phyloP scores from a whole-genome alignment of 2,888 invertebrate genomes.

The Gnatocerus cornutus region DNA sequence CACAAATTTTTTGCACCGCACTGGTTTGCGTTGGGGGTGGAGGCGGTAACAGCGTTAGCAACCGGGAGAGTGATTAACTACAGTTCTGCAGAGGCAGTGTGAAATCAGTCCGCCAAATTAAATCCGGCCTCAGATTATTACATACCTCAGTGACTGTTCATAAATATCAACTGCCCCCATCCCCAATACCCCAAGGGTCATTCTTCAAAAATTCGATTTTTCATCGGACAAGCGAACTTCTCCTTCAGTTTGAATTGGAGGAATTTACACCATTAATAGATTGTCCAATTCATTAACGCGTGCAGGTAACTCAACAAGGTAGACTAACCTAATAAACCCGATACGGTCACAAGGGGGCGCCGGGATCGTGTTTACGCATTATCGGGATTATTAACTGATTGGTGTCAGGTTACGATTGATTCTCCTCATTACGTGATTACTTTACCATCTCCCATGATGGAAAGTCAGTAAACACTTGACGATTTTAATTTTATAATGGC shows the following conservation, averaged over 20 bases:
- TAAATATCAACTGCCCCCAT: conserved; percentile 73
- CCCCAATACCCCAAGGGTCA: conserved; percentile 22
- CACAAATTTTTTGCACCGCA: conserved; percentile 41
- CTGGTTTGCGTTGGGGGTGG: conserved; percentile 38
- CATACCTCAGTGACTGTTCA: conserved; percentile 82
- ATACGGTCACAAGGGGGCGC: conserved; percentile 52
- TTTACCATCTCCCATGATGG: conserved; percentile 53
- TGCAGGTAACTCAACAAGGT: conserved; percentile 61
- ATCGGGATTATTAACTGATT: conserved; percentile 69
- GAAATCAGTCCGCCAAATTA: conserved; percentile 83
- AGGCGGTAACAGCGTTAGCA: conserved; percentile 45
- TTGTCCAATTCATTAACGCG: conserved; percentile 63
- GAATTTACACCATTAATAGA: conserved; percentile 59
- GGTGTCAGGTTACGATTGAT: conserved; percentile 68
- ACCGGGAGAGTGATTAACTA: conserved; percentile 70
- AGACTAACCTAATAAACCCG: conserved; percentile 63
- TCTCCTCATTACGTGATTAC: conserved; percentile 66
- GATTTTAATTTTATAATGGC: conserved; percentile 51
- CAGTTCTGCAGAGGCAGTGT: conserved; percentile 73
- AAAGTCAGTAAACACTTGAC: conserved; percentile 52
- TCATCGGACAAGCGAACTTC: conserved; percentile 7
- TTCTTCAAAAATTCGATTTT: conserved; percentile 22
- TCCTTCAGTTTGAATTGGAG: neutral
- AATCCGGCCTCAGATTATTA: conserved; percentile 83
- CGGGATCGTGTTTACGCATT: conserved; percentile 63